Evolutionary conservation across 1,140 invertebrate genomes (phyloP).

Genomic region (Globodera ellingtonae): DNA sequence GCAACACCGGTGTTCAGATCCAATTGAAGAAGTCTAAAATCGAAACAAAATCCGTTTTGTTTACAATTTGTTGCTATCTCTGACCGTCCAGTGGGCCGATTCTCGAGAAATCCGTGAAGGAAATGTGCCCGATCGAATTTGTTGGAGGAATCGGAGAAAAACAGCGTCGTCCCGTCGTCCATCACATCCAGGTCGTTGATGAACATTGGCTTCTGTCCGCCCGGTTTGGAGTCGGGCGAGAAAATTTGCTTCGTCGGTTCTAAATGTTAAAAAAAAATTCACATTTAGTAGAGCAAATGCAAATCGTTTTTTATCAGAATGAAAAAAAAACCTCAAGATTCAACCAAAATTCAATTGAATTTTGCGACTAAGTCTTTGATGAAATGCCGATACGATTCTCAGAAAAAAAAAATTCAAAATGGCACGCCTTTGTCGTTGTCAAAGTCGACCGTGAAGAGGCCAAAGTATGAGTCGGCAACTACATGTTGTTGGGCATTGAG

Average conservation of each 20-base stretch:
- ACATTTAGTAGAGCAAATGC: no score
- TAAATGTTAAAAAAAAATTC: slow-evolving; percentile 3
- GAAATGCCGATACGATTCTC: no score
- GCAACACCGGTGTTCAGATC: slow-evolving; percentile 53
- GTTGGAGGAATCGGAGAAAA: slow-evolving; percentile 55
- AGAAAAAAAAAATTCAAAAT: no score
- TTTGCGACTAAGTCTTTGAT: no score
- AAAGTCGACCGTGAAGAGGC: slow-evolving; percentile 57
- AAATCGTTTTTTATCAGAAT: no score
- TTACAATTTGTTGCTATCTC: background rate
- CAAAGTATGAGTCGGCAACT: slow-evolving; percentile 58
- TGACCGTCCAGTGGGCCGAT: slow-evolving; percentile 65
- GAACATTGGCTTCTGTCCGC: slow-evolving; percentile 42
- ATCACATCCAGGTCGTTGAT: slow-evolving; percentile 52
- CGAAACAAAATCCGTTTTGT: no score
- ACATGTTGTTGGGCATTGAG: slow-evolving; percentile 51
- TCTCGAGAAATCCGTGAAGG: slow-evolving; percentile 65
- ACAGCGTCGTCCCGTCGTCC: slow-evolving; percentile 45
- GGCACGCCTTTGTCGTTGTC: slow-evolving; percentile 36
- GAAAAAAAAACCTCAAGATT: no score
- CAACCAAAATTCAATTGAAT: no score
- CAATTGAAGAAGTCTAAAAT: slow-evolving; percentile 60
- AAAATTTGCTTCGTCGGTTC: slow-evolving; percentile 35
- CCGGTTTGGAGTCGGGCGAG: slow-evolving; percentile 37
- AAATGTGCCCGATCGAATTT: slow-evolving; percentile 66